Base-by-base conservation (phyloP, 1,140 invertebrate genomes). In the Episyrphus balteatus region DNA sequence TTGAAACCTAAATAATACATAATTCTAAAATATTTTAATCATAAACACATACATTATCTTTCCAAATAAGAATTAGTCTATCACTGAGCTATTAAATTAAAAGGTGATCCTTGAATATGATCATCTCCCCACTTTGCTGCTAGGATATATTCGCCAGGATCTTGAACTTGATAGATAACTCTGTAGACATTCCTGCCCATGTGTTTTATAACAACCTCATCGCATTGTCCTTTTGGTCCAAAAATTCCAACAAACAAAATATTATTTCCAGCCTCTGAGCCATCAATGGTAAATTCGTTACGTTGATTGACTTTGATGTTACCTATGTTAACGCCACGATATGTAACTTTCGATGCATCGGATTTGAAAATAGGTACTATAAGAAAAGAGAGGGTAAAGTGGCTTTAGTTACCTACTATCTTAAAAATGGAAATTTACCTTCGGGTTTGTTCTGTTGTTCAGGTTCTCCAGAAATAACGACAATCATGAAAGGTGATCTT, bases 41-140 rank as follows among this genome's bases (percentile, higher is more conserved):
- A n/a, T n/a, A n/a, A n/a, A n/a, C n/a, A n/a, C n/a, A n/a, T n/a
- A n/a, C n/a, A n/a, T n/a, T n/a, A n/a, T n/a, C n/a, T n/a, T n/a
- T n/a, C n/a, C n/a, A n/a, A n/a, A n/a, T n/a, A n/a, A n/a, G n/a
- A n/a, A n/a, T 12, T 41, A 19, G 17, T 41, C 14, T 21, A 18
- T 18, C 5, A 5, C n/a, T 54, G 50, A 9, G 61, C 80, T 55
- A 79, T 83, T 40, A 83, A 82, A 69, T 79, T 81, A 72, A 88
- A 93, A 2, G 90, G 90, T 52, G 85, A 88, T 50, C 90, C 90
- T 30, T 88, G 86, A 64, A 93, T 88, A 66, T 92, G 85, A 38
- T 92, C 82, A 47, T 92, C 89, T 32, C 90, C 90, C 86, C 88
- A 93, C 68, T 89, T 92, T 21, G 88, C 81, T 42, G 90, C 79